phyloP scores from a whole-genome alignment of 2,888 invertebrate genomes.

The Aquatica leii region DNA sequence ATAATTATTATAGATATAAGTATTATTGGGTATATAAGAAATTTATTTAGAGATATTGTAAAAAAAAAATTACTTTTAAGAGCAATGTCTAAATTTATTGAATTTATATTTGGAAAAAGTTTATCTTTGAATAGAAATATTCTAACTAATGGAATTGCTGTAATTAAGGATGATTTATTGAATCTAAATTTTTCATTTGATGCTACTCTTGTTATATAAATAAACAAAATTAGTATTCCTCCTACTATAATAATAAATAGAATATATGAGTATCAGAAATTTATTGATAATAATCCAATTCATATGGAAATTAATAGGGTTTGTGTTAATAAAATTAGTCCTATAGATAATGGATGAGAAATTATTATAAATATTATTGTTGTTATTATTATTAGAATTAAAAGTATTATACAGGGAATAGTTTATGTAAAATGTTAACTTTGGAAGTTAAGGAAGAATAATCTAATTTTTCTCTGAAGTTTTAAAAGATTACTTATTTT shows the following conservation, averaged over 20 bases:
- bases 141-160: constrained; percentile 55
- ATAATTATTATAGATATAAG: constrained; percentile 64
- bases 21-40: constrained; percentile 64
- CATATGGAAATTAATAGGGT: constrained; percentile 62
- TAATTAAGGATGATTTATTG: constrained; percentile 50
- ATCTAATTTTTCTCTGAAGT: constrained; percentile 65
- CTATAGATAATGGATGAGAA: constrained; percentile 65
- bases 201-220: constrained; percentile 70
- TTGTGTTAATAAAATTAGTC: constrained; percentile 65
- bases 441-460: constrained; percentile 66
- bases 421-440: constrained; percentile 75
- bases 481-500: constrained; percentile 68
- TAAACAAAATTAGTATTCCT: constrained; percentile 68
- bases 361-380: constrained; percentile 59
- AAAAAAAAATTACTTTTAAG: constrained; percentile 50
- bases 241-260: constrained; percentile 65
- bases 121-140: neutral
- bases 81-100: constrained; percentile 50
- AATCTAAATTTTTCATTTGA: constrained; percentile 68
- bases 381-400: constrained; percentile 52
- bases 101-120: constrained; percentile 46
- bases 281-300: constrained; percentile 59
- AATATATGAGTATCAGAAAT: constrained; percentile 1
- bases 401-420: constrained; percentile 64
- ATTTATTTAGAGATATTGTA: constrained; percentile 59